Percentiles rank a stretch among this genome's conserved stretches.
These are phyloP conservation scores for Emys orbicularis DNA, from an alignment of 2,797 vertebrate genomes.

Conservation along the genomic window DNA sequence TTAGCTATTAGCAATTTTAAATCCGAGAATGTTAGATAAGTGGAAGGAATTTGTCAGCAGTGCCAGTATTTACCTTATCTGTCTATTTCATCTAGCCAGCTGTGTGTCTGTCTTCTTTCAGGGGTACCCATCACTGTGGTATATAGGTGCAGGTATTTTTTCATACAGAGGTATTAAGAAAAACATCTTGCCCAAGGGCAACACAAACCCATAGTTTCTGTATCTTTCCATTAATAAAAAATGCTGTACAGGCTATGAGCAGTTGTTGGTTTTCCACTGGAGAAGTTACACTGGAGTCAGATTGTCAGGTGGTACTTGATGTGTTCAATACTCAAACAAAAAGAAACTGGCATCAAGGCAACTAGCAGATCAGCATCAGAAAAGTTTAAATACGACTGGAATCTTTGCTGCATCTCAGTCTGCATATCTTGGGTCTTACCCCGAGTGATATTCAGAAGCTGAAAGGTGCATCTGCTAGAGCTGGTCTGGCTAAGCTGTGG, in stretches of 20 bases:
- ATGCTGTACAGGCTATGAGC: background rate
- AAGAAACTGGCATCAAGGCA: background rate
- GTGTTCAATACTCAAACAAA: background rate
- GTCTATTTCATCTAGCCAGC: background rate
- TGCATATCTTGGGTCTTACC: background rate
- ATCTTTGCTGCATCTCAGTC: fast-evolving
- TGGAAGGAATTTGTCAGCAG: background rate
- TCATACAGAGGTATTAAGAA: background rate
- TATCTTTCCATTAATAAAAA: background rate
- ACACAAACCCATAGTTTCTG: background rate
- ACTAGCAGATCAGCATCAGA: background rate
- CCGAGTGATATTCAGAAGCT: fast-evolving
- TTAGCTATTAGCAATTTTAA: background rate
- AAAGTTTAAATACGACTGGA: background rate
- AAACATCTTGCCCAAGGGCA: background rate
- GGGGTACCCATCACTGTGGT: background rate
- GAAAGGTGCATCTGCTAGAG: background rate
- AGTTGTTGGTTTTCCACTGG: background rate
- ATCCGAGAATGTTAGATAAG: background rate
- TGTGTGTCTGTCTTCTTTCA: background rate
- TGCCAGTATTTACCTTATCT: background rate
- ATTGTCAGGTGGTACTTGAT: background rate
- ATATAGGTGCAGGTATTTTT: background rate
- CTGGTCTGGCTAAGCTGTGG: background rate
- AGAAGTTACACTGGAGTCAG: background rate